phyloP scores from a whole-genome alignment of 2,888 invertebrate genomes.

The Chrysomela aeneicollis region DNA sequence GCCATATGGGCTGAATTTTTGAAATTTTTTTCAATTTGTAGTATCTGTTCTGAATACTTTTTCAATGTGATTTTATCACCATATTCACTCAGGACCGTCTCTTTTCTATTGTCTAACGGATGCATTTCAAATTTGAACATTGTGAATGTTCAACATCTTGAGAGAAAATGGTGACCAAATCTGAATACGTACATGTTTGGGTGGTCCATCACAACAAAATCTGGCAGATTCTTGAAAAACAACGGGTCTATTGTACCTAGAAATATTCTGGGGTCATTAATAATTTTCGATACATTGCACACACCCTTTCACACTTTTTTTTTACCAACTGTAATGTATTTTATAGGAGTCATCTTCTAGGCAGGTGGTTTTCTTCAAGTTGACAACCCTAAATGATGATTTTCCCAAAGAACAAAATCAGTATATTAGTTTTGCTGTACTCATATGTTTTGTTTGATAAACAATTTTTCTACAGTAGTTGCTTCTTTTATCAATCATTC shows the following conservation, averaged over 20 bases:
- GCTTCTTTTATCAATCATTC: slow-evolving; percentile 37
- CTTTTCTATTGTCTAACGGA: too few relatives aligned
- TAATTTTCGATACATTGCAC: slow-evolving; percentile 65
- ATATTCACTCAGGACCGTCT: slow-evolving; percentile 46
- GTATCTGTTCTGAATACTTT: slow-evolving; percentile 47
- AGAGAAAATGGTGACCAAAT: slow-evolving; percentile 56
- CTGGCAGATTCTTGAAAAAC: slow-evolving; percentile 58
- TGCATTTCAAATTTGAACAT: too few relatives aligned
- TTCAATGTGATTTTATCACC: slow-evolving; percentile 45
- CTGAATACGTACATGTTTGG: slow-evolving; percentile 63
- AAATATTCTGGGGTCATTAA: slow-evolving; percentile 71
- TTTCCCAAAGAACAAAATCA: slow-evolving; percentile 55
- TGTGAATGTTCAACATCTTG: too few relatives aligned
- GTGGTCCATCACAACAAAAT: slow-evolving; percentile 52
- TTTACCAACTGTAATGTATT: slow-evolving; percentile 42
- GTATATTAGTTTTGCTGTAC: slow-evolving; percentile 51
- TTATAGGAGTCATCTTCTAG: slow-evolving; percentile 32
- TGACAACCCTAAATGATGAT: slow-evolving; percentile 49
- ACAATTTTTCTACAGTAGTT: slow-evolving; percentile 35
- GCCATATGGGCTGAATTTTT: slow-evolving; percentile 42
- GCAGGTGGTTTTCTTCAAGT: slow-evolving; percentile 33
- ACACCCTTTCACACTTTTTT: slow-evolving; percentile 60
- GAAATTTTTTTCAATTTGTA: slow-evolving; percentile 29
- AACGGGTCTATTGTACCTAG: slow-evolving; percentile 65
- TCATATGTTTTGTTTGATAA: slow-evolving; percentile 33